Conservation (phyloP, 23 tunicate genomes). For the Styela clava region DNA sequence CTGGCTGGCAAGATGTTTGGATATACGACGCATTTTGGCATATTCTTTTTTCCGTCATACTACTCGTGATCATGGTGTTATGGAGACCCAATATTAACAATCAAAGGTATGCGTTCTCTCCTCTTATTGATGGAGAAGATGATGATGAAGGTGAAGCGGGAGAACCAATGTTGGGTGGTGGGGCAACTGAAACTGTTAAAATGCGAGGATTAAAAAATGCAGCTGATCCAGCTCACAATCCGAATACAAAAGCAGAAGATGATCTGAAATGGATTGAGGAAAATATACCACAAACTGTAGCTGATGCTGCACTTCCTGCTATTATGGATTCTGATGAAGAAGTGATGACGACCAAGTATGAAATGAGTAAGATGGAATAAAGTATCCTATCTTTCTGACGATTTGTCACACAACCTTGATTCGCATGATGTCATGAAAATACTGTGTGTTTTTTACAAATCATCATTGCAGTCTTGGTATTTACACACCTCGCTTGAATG, state of each 20-base stretch:
- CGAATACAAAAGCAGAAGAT: slow-evolving; percentile 55
- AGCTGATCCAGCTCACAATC: slow-evolving; percentile 8
- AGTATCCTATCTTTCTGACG: too few species aligned
- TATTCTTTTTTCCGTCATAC: slow-evolving; percentile 80
- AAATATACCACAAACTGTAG: slow-evolving; percentile 87
- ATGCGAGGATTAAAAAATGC: slow-evolving; percentile 52
- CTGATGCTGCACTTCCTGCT: slow-evolving; percentile 71
- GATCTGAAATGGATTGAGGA: slow-evolving; percentile 99
- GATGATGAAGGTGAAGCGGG: slow-evolving; percentile 65
- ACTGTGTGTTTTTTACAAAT: too few species aligned
- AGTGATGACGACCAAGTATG: slow-evolving; percentile 70
- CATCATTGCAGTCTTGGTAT: too few species aligned
- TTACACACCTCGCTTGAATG: too few species aligned
- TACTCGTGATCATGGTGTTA: slow-evolving; percentile 89
- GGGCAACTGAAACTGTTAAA: slow-evolving; percentile 85
- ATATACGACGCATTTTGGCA: slow-evolving; percentile 96
- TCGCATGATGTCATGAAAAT: too few species aligned
- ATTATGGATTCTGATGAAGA: slow-evolving; percentile 96
- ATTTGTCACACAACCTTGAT: too few species aligned
- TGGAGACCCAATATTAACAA: slow-evolving; percentile 98
- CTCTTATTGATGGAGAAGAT: slow-evolving; percentile 89
- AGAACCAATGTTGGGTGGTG: slow-evolving; percentile 70
- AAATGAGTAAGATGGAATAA: slow-evolving; percentile 98
- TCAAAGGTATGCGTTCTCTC: slow-evolving; percentile 97
- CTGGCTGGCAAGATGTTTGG: slow-evolving; percentile 77